phyloP scores from a whole-genome alignment of 2,888 invertebrate species.

The Catotricha subobsoleta region DNA sequence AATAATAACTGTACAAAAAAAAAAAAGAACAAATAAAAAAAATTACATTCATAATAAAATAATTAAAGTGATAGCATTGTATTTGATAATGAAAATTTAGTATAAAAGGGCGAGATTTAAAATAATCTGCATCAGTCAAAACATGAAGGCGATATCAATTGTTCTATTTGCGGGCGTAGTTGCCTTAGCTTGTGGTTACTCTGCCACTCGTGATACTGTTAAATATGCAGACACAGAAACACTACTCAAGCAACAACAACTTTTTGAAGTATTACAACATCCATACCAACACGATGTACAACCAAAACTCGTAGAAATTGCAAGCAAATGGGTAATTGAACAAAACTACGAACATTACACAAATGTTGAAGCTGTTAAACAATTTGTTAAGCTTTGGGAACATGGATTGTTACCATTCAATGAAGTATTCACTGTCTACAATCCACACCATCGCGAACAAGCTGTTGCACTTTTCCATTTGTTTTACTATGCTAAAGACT shows the following conservation, averaged over 20 bases:
- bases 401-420: slow-evolving; percentile 26
- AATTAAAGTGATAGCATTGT: too few relatives aligned
- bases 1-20: too few relatives aligned
- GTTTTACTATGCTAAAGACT: slow-evolving; percentile 52
- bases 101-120: too few relatives aligned
- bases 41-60: too few relatives aligned
- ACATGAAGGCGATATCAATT: slow-evolving; percentile 12
- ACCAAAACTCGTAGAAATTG: slow-evolving; percentile 9
- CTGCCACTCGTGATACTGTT: slow-evolving; percentile 3
- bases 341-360: slow-evolving; percentile 11
- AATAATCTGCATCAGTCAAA: too few relatives aligned
- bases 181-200: slow-evolving; percentile 8
- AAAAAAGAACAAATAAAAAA: too few relatives aligned
- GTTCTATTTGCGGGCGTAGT: slow-evolving; percentile 9
- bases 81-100: too few relatives aligned
- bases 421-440: slow-evolving; percentile 19
- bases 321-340: slow-evolving; percentile 8
- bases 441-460: slow-evolving; percentile 29
- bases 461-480: slow-evolving; percentile 43
- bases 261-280: slow-evolving; percentile 11
- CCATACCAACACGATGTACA: slow-evolving; percentile 10
- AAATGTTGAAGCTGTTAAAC: slow-evolving; percentile 34
- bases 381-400: slow-evolving; percentile 38
- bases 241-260: slow-evolving; percentile 10
- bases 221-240: slow-evolving; percentile 10